phyloP scores from a whole-genome alignment of 2,113 vertebrate genomes.

The Lagopus muta region DNA sequence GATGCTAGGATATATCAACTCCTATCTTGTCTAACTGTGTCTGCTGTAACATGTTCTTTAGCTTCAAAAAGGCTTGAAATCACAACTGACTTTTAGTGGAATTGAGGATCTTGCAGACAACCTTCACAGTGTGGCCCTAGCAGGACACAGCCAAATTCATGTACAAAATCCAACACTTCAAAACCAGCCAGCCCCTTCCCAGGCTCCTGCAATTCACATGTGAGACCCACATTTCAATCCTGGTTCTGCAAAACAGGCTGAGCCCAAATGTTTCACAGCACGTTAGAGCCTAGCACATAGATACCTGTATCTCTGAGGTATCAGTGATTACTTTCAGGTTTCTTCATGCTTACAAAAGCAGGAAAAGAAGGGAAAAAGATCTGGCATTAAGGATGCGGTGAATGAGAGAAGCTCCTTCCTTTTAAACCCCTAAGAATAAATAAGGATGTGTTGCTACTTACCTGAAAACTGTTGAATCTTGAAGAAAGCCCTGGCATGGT shows the following conservation, averaged over 20 bases:
- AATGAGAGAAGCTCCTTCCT: not conserved
- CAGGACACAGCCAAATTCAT: rapidly evolving
- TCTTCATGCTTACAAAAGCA: not conserved
- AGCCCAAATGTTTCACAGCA: not conserved
- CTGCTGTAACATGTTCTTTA: not conserved
- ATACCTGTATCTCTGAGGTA: not conserved
- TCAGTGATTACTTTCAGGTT: not conserved
- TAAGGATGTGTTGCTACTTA: not conserved
- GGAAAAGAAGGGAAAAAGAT: not conserved
- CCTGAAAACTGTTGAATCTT: not conserved
- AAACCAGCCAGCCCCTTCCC: not conserved
- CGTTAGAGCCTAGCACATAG: not conserved
- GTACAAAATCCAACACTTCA: not conserved
- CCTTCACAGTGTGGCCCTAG: not conserved
- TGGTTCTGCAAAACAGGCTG: not conserved
- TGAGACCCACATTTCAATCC: not conserved
- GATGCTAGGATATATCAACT: rapidly evolving
- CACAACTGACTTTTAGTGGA: not conserved
- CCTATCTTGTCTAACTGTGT: not conserved
- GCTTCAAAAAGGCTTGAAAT: not conserved
- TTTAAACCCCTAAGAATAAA: not conserved
- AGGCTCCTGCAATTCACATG: not conserved
- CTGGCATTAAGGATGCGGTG: not conserved
- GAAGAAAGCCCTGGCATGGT: not conserved
- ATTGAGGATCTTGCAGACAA: not conserved